These are phyloP conservation scores for Linurgus olivaceus DNA, from an alignment of 2,797 vertebrate genomes.

Conservation along the genomic window DNA sequence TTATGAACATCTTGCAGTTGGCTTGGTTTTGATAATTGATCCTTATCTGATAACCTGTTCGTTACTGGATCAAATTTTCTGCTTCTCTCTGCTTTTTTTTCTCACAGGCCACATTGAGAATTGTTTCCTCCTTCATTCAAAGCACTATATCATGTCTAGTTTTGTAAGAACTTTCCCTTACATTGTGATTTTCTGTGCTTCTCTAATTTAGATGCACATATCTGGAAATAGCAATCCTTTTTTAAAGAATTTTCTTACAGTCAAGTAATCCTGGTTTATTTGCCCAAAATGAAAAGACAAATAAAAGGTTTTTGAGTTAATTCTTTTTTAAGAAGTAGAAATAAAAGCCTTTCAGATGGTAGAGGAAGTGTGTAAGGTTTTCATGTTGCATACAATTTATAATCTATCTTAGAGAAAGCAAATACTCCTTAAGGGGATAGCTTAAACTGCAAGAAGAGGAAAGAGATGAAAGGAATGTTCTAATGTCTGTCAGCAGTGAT, in stretches of 20 bases:
- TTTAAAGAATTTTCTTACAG: not conserved
- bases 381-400: slow-evolving; percentile 55
- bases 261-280: not conserved
- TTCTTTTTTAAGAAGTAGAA: slow-evolving; percentile 40
- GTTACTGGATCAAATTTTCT: not conserved
- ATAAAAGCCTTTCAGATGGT: slow-evolving; percentile 68
- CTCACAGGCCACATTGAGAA: not conserved
- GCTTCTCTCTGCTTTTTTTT: not conserved
- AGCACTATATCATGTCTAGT: not conserved
- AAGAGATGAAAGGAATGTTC: slow-evolving; percentile 75
- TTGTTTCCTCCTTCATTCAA: not conserved
- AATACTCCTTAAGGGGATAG: slow-evolving; percentile 73
- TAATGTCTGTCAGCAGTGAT: slow-evolving; percentile 70
- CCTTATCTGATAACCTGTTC: not conserved
- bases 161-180: not conserved
- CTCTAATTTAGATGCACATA: not conserved
- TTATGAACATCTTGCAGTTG: not conserved
- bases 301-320: slow-evolving; percentile 16
- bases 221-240: not conserved
- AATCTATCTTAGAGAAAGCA: slow-evolving; percentile 74
- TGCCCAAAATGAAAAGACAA: slow-evolving; percentile 47
- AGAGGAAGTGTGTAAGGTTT: slow-evolving; percentile 63
- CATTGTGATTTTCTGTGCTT: not conserved
- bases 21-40: not conserved
- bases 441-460: slow-evolving; percentile 71